Percentiles rank a stretch among this genome's conserved stretches.
Conservation (phyloP, 2,797 vertebrate genomes). For the Lindbergichthys nudifrons region DNA sequence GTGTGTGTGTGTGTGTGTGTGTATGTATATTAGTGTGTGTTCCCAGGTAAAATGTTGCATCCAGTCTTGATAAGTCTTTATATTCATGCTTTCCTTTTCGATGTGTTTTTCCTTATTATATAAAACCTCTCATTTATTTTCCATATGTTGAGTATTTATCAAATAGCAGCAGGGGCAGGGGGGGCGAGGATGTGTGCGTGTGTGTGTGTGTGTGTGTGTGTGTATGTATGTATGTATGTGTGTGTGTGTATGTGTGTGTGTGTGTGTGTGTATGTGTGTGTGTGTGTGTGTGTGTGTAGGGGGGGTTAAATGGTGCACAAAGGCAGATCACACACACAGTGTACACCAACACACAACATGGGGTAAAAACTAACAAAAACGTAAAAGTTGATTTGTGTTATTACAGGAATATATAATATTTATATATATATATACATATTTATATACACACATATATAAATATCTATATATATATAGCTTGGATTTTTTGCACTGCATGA, state of each 20-base stretch:
- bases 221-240: slow-evolving; percentile 4
- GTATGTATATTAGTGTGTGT: slow-evolving; percentile 2
- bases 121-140: slow-evolving; percentile 85
- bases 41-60: slow-evolving; percentile 50
- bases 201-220: slow-evolving; percentile 13
- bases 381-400: slow-evolving; percentile 81
- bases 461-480: slow-evolving; percentile 67
- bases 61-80: slow-evolving; percentile 50
- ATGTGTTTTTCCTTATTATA: slow-evolving; percentile 62
- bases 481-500: slow-evolving; percentile 83
- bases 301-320: slow-evolving; percentile 74
- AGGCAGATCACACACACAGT: slow-evolving; percentile 81
- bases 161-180: slow-evolving; percentile 78
- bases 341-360: slow-evolving; percentile 81
- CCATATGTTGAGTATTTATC: slow-evolving; percentile 89
- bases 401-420: slow-evolving; percentile 83
- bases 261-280: slow-evolving; percentile 1
- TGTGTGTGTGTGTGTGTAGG: slow-evolving; percentile 12
- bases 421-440: slow-evolving; percentile 68
- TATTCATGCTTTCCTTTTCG: slow-evolving; percentile 61
- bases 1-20: slow-evolving; percentile 13
- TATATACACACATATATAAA: not conserved
- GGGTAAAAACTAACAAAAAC: slow-evolving; percentile 75
- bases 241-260: slow-evolving; percentile 1
- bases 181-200: slow-evolving; percentile 13